Conservation (phyloP, 2,888 invertebrate species). For the Cosmopolites sordidus region DNA sequence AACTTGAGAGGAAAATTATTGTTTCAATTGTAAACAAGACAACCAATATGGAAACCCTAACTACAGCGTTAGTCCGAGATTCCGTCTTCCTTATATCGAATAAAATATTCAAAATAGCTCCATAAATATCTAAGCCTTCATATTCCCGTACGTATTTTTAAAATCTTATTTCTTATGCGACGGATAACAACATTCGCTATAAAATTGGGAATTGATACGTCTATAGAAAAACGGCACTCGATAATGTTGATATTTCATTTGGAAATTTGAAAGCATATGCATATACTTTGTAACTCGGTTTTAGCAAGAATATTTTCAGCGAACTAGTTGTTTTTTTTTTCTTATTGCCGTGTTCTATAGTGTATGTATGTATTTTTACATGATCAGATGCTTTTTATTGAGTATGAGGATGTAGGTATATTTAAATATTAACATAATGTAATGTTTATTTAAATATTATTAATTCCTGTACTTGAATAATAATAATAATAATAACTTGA, state of each 20-base stretch:
- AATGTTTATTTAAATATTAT: no score
- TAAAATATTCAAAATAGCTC: slow-evolving; percentile 18
- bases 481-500: no score
- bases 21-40: slow-evolving; percentile 8
- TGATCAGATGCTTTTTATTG: no score
- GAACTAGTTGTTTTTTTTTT: no score
- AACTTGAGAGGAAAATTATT: slow-evolving; percentile 7
- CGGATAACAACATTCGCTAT: neutral
- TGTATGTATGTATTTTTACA: no score
- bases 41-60: slow-evolving; percentile 7
- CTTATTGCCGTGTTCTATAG: no score
- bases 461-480: no score
- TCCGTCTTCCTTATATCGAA: slow-evolving; percentile 22
- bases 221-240: neutral
- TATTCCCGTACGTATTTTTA: slow-evolving; percentile 17
- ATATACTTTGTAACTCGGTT: neutral
- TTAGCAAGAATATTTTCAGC: neutral
- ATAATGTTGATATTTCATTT: slow-evolving; percentile 1
- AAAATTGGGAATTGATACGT: neutral
- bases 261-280: neutral
- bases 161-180: slow-evolving; percentile 15
- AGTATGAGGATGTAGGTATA: no score
- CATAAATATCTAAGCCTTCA: slow-evolving; percentile 17
- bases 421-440: no score
- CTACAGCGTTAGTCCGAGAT: slow-evolving; percentile 7